Percentiles rank a stretch among this genome's conserved stretches.
These are phyloP conservation scores for Nesoenas mayeri DNA, from an alignment of 2,113 vertebrate genomes.

Conservation along the genomic window DNA sequence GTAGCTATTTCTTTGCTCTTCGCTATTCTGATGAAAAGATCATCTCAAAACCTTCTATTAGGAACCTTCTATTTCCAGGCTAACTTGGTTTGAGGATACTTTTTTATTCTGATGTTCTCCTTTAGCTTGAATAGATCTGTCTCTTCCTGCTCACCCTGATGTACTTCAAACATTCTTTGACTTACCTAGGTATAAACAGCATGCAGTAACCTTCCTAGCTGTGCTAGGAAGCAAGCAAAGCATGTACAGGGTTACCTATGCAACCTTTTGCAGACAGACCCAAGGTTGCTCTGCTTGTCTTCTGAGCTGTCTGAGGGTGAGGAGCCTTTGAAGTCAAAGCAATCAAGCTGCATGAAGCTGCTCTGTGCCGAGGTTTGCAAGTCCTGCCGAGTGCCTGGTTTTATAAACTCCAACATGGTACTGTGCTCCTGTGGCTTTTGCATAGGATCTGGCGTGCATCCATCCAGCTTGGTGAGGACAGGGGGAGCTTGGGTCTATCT, in stretches of 20 bases:
- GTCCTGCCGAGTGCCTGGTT: background rate
- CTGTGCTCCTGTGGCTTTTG: background rate
- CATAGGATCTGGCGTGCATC: background rate
- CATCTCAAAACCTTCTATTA: background rate
- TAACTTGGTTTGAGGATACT: background rate
- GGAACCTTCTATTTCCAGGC: background rate
- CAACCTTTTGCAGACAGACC: background rate
- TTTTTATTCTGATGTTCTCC: background rate
- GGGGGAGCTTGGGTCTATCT: background rate
- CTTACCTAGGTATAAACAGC: background rate
- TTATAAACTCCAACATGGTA: rapidly evolving
- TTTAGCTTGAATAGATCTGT: background rate
- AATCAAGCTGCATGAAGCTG: background rate
- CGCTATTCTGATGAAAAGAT: background rate
- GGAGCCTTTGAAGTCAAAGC: background rate
- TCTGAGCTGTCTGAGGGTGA: background rate
- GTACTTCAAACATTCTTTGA: background rate
- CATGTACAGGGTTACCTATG: background rate
- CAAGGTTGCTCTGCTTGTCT: background rate
- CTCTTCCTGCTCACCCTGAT: background rate
- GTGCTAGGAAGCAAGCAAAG: background rate
- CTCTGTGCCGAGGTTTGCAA: background rate
- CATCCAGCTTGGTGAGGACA: background rate
- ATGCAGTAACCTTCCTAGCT: background rate
- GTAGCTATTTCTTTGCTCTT: background rate